These are phyloP conservation scores for Ascidia mentula DNA, from an alignment of 23 tunicate genomes.

Conservation along the genomic window DNA sequence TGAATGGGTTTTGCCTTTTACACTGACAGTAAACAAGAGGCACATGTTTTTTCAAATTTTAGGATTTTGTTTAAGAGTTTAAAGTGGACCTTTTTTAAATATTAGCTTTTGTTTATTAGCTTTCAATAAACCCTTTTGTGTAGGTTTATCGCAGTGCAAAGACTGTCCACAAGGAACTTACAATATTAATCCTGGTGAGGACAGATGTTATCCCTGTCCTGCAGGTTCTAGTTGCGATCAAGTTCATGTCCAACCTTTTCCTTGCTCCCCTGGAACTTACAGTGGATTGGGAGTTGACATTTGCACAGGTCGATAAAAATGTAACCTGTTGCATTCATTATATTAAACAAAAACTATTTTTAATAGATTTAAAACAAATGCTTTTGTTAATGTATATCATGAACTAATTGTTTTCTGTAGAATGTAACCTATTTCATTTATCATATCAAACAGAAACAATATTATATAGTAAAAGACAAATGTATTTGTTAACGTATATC, in stretches of 20 bases:
- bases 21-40: no score
- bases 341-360: background rate
- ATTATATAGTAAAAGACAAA: no score
- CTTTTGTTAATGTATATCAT: background rate
- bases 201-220: constrained; percentile 59
- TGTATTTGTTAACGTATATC: background rate
- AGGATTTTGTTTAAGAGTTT: no score
- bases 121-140: background rate
- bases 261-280: constrained; percentile 69
- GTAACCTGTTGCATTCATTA: background rate
- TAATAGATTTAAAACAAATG: background rate
- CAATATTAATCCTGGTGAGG: constrained; percentile 23
- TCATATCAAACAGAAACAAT: background rate
- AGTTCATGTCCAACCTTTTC: constrained; percentile 32
- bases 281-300: constrained; percentile 52
- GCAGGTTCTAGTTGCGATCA: constrained; percentile 65
- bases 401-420: background rate
- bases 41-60: no score
- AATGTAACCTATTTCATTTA: background rate
- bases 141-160: constrained; percentile 62
- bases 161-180: constrained; percentile 67
- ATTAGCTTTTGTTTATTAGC: background rate
- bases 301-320: constrained; percentile 15
- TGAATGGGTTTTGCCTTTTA: no score
- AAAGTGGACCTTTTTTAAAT: no score